Conservation (phyloP, 1,140 invertebrate genomes). For the Andricus grossulariae region DNA sequence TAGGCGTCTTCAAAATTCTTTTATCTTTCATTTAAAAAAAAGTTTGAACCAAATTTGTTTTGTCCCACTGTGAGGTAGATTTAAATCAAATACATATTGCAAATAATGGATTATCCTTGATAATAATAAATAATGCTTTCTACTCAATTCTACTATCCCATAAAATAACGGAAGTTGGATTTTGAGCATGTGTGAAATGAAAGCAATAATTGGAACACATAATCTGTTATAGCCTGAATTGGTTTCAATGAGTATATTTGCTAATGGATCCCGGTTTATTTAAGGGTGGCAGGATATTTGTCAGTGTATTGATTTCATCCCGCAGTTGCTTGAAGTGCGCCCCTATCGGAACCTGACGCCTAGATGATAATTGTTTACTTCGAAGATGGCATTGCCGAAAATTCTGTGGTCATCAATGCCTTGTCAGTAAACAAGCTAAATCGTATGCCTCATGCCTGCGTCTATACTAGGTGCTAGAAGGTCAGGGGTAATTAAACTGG, state of each 20-base stretch:
- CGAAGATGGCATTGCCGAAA: slow-evolving; percentile 35
- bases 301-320: slow-evolving; percentile 12
- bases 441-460: slow-evolving; percentile 68
- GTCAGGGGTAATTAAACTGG: slow-evolving; percentile 49
- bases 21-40: too few relatives aligned
- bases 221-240: neutral
- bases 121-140: neutral
- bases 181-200: neutral
- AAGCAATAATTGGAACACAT: neutral
- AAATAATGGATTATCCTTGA: too few relatives aligned
- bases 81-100: too few relatives aligned
- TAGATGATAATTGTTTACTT: slow-evolving; percentile 20
- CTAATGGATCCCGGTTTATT: neutral
- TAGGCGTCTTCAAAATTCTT: too few relatives aligned
- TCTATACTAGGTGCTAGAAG: slow-evolving; percentile 68
- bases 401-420: slow-evolving; percentile 33
- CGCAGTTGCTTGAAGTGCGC: neutral
- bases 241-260: neutral
- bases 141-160: neutral
- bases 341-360: slow-evolving; percentile 10
- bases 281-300: neutral
- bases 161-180: neutral
- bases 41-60: too few relatives aligned
- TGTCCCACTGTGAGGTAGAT: too few relatives aligned
- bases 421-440: slow-evolving; percentile 63